A percentile compares a stretch with the other conserved stretches of the same genome.
Conservation (phyloP, 2,113 vertebrate genomes). For the Oriolus oriolus region DNA sequence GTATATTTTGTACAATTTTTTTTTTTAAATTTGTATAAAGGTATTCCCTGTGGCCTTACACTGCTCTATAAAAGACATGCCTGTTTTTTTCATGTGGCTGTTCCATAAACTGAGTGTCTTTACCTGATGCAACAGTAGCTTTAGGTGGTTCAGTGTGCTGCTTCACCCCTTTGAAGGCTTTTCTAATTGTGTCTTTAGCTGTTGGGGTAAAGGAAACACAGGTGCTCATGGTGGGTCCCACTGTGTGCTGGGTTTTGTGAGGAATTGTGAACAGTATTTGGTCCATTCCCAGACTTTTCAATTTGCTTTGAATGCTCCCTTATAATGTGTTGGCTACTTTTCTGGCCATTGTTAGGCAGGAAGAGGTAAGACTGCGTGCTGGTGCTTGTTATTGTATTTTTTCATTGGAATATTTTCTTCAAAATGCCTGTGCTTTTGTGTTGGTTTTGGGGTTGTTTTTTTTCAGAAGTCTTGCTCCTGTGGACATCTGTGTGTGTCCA, state of each 20-base stretch:
- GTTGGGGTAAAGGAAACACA: background rate
- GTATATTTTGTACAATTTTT: background rate
- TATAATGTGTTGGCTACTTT: background rate
- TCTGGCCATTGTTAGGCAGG: background rate
- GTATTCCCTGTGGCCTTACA: background rate
- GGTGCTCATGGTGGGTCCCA: background rate
- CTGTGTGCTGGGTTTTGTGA: background rate
- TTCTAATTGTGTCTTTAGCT: background rate
- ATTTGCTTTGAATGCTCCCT: background rate
- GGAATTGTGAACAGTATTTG: background rate
- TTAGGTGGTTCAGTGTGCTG: background rate
- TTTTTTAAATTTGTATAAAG: background rate
- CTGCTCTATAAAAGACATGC: background rate
- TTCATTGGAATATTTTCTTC: background rate
- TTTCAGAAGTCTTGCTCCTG: background rate
- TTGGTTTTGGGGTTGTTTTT: background rate
- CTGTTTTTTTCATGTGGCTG: background rate
- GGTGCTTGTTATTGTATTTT: background rate
- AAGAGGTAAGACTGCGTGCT: background rate
- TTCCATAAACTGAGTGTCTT: background rate
- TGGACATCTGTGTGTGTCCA: background rate
- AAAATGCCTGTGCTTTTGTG: background rate
- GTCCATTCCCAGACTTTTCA: background rate
- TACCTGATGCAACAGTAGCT: background rate
- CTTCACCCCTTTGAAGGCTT: background rate